These are phyloP conservation scores for Drosophila tanythrix DNA, from an alignment of 2,888 invertebrate genomes.

Conservation along the genomic window DNA sequence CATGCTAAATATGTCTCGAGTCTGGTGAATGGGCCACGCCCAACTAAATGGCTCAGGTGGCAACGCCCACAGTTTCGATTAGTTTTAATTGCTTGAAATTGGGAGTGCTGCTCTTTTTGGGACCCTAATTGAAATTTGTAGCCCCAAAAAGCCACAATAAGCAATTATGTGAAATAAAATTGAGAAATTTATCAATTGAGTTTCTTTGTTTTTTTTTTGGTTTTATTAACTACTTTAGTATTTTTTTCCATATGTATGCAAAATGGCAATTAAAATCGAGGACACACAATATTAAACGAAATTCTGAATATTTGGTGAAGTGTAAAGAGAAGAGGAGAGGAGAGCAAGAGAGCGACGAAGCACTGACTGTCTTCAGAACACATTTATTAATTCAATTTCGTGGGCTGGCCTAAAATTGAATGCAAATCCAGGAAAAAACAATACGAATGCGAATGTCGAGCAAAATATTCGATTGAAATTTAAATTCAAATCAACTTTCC, in stretches of 20 bases:
- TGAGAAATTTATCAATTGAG: slow-evolving; percentile 53
- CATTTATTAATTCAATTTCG: slow-evolving; percentile 57
- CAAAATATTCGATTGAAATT: slow-evolving; percentile 65
- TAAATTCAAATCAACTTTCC: slow-evolving; percentile 74
- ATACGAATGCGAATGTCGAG: slow-evolving; percentile 20
- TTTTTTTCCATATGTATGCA: slow-evolving; percentile 43
- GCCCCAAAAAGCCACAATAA: slow-evolving; percentile 6
- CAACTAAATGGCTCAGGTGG: slow-evolving; percentile 43
- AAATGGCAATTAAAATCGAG: slow-evolving; percentile 63
- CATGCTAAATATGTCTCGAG: slow-evolving; percentile 7
- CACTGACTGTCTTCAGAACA: slow-evolving; percentile 27
- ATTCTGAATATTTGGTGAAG: slow-evolving; percentile 13
- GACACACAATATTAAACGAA: slow-evolving; percentile 40
- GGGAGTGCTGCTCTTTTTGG: slow-evolving; percentile 30
- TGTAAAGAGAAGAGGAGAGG: not conserved
- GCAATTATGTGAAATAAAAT: slow-evolving; percentile 47
- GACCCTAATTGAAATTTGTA: slow-evolving; percentile 58
- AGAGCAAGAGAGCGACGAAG: not conserved
- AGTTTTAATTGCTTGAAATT: slow-evolving; percentile 53
- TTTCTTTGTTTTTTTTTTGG: slow-evolving; percentile 13
- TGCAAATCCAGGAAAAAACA: slow-evolving; percentile 34
- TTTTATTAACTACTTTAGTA: slow-evolving; percentile 38
- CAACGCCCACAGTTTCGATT: slow-evolving; percentile 48
- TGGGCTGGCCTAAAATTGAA: slow-evolving; percentile 24
- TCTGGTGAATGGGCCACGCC: slow-evolving; percentile 24